Base-by-base conservation (phyloP, 2,888 invertebrate species). In the Zhengitettix transpicula region DNA sequence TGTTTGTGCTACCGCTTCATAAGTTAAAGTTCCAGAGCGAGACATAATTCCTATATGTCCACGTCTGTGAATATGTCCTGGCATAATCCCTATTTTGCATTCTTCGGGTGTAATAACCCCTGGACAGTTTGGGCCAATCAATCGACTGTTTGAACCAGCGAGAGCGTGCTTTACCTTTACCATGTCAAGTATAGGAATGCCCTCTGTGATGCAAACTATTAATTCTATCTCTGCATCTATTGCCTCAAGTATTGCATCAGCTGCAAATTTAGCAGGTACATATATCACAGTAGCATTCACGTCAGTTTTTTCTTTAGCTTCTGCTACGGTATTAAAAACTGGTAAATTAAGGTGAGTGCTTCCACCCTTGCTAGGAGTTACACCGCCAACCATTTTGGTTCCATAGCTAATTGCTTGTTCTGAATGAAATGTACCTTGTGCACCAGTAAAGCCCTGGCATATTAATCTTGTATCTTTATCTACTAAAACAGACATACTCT, bases 81-180 rank as follows among this genome's bases (percentile, higher is more conserved):
- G 82, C 81, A 82, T 82, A 63, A 83, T 83, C 57, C 82, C 82
- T 66, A 83, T 82, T 69, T 82, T 82, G 69, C 81, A 82, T 73
- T 78, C 52, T 54, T 67, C 69, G 40, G 71, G 71, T 42, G 77
- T 77, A 64, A 81, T 82, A 63, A 82, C 78, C 60, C 82, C 82
- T 1, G 82, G 82, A 67, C 82, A 82, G 67, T 82, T 83, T 7
- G 82, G 82, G 7, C 82, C 82, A 63, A 82, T 75, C 14, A 82
- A 71, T 57, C 81, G 70, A 3, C 77, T 76, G 66, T 69, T 71
- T 65, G 80, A 78, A 68, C 69, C 56, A 1, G 67, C 57, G 1
- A 74, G 66, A n/a, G 67, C 65, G 62, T 74, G 72, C 67, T 81
- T 81, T 14, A 82, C 81, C 58, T 73, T 70, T 42, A 83, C 80